Evolutionary conservation across 1,140 invertebrate species (phyloP).

Genomic region (Drosophila ananassae): DNA sequence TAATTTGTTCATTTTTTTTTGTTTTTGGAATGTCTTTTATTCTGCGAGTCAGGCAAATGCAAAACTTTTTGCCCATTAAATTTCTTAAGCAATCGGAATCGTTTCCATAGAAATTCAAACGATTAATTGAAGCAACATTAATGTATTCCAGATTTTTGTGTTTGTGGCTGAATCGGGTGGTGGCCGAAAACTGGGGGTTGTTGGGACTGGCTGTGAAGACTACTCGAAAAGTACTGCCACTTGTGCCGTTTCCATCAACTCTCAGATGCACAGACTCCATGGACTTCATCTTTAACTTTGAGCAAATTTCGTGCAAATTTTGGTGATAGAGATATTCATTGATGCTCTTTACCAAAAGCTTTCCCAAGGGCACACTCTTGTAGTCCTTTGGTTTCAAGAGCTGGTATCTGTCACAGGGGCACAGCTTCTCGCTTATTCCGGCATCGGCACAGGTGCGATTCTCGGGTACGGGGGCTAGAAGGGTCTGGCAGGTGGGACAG

Average conservation of each 20-base stretch:
- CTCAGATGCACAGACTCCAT: neutral
- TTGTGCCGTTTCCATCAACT: neutral
- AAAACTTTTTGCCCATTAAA: constrained; percentile 8
- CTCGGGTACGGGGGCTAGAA: constrained; percentile 87
- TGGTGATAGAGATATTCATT: constrained; percentile 8
- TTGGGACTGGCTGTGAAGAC: constrained; percentile 5
- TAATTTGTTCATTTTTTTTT: neutral
- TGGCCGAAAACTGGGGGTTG: neutral
- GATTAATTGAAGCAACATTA: constrained; percentile 10
- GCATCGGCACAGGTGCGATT: constrained; percentile 89
- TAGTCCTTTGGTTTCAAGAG: neutral
- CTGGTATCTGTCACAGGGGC: constrained; percentile 85
- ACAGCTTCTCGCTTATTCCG: constrained; percentile 90
- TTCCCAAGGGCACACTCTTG: constrained; percentile 4
- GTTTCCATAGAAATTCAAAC: constrained; percentile 6
- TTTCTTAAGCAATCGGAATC: constrained; percentile 8
- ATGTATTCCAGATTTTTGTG: neutral
- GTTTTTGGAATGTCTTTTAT: neutral
- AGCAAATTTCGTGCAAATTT: constrained; percentile 11
- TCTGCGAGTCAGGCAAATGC: constrained; percentile 1
- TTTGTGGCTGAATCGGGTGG: neutral
- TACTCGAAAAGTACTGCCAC: constrained; percentile 7
- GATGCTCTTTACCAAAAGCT: constrained; percentile 5
- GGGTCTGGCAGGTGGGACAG: constrained; percentile 87
- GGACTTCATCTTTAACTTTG: constrained; percentile 2